These are phyloP conservation scores for Patella pellucida DNA, from an alignment of 2,888 invertebrate genomes.

Conservation along the genomic window DNA sequence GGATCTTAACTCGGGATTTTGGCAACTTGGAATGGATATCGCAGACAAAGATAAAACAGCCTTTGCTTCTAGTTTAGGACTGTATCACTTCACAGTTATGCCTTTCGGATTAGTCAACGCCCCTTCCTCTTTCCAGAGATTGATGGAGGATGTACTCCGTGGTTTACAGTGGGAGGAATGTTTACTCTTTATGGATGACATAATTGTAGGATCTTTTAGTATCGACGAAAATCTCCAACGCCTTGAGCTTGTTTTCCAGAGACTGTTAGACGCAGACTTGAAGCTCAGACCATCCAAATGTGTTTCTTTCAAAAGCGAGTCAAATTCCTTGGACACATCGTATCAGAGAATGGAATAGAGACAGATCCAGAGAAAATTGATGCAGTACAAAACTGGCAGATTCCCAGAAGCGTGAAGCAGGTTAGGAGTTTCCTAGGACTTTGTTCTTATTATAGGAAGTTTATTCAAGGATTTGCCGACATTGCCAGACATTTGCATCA, in stretches of 20 bases:
- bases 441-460: slow-evolving; percentile 29
- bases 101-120: slow-evolving; percentile 42
- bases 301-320: slow-evolving; percentile 25
- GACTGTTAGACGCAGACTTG: slow-evolving; percentile 30
- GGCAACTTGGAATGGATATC: slow-evolving; percentile 18
- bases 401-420: slow-evolving; percentile 24
- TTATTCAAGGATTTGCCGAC: slow-evolving; percentile 27
- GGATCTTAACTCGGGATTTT: slow-evolving; percentile 22
- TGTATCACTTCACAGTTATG: slow-evolving; percentile 19
- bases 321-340: slow-evolving; percentile 35
- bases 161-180: slow-evolving; percentile 32
- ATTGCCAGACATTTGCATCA: slow-evolving; percentile 30
- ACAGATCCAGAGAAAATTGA: slow-evolving; percentile 34
- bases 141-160: slow-evolving; percentile 39
- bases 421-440: slow-evolving; percentile 31
- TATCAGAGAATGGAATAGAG: slow-evolving; percentile 31
- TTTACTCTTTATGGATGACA: slow-evolving; percentile 40
- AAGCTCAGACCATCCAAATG: slow-evolving; percentile 41
- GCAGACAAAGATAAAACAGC: background rate
- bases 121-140: slow-evolving; percentile 41
- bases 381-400: slow-evolving; percentile 29
- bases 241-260: slow-evolving; percentile 29
- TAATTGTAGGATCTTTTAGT: slow-evolving; percentile 27
- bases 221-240: slow-evolving; percentile 22
- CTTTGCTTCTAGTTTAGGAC: background rate